Conservation (phyloP, 1,140 invertebrate species). For the Drosophila nasuta region DNA sequence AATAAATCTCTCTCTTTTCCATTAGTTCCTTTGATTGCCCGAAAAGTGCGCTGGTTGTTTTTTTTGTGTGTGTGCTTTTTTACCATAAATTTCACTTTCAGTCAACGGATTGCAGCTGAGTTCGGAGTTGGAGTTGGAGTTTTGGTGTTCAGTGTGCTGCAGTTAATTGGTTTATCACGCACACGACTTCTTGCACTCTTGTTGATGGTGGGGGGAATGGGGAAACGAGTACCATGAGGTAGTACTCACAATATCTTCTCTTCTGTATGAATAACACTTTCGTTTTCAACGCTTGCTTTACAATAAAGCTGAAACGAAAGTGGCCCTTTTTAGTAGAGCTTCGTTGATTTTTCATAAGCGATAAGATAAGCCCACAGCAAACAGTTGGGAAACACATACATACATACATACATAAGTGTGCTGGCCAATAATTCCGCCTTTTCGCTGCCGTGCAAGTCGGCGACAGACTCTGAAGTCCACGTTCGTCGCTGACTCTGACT, state of each 20-base stretch:
- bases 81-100: constrained; percentile 69
- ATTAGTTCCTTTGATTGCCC: constrained; percentile 23
- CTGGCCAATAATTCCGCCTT: constrained; percentile 32
- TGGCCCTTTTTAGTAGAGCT: constrained; percentile 44
- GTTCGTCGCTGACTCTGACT: not conserved
- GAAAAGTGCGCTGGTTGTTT: constrained; percentile 12
- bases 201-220: constrained; percentile 22
- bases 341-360: constrained; percentile 36
- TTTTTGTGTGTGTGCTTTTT: constrained; percentile 3
- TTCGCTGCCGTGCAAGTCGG: constrained; percentile 1
- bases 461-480: constrained; percentile 8
- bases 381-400: no score
- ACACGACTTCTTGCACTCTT: constrained; percentile 72
- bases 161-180: constrained; percentile 81
- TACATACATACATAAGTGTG: no score
- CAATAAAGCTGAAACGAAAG: constrained; percentile 65
- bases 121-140: constrained; percentile 5
- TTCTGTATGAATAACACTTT: constrained; percentile 71
- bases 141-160: constrained; percentile 13
- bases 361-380: constrained; percentile 29
- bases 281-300: constrained; percentile 43
- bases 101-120: constrained; percentile 25
- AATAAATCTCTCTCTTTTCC: constrained; percentile 14
- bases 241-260: constrained; percentile 20
- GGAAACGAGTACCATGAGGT: constrained; percentile 21